Evolutionary conservation across 2,113 vertebrate genomes (phyloP).

Genomic region (Podocnemis expansa): DNA sequence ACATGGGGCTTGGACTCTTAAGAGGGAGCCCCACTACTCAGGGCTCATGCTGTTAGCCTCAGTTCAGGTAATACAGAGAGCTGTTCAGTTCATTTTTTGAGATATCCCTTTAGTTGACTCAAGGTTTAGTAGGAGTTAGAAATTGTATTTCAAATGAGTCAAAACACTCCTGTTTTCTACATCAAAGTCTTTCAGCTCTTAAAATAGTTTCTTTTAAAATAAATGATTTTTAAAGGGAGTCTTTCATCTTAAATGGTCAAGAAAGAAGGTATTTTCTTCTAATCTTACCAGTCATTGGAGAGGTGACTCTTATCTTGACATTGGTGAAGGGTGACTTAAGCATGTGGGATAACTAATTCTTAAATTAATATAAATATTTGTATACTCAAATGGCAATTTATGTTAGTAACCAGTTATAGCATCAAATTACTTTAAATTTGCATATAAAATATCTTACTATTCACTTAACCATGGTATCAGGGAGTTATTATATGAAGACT

Average conservation of each 20-base stretch:
- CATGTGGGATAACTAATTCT: constrained; percentile 55
- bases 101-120: neutral
- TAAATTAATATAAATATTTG: constrained; percentile 53
- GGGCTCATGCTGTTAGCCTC: neutral
- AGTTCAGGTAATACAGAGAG: neutral
- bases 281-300: constrained; percentile 1
- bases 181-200: neutral
- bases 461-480: neutral
- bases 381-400: constrained; percentile 38
- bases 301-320: neutral
- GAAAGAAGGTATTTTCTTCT: neutral
- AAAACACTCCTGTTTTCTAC: neutral
- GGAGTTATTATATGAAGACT: neutral
- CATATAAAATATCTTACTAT: neutral
- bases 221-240: neutral
- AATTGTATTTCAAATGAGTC: neutral
- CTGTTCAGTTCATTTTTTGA: neutral
- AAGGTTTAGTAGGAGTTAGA: neutral
- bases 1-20: no score
- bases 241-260: neutral
- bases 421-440: constrained; percentile 62
- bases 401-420: constrained; percentile 36
- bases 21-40: no score
- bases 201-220: neutral
- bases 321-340: constrained; percentile 17